Conservation (phyloP, 2,113 vertebrate genomes). For the Rhineura floridana region DNA sequence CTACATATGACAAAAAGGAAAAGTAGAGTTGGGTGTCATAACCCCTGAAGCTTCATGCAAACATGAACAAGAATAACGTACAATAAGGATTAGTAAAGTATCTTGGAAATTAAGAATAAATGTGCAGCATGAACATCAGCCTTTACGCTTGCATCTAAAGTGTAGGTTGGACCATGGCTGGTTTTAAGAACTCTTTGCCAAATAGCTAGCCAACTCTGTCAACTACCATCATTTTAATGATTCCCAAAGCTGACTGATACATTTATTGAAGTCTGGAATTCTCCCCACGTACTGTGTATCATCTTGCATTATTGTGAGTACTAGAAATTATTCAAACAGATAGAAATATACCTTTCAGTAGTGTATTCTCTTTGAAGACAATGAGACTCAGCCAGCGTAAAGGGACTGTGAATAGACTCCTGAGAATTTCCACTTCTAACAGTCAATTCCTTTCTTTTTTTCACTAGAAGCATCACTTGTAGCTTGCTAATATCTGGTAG, state of each 20-base stretch:
- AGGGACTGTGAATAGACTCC: neutral
- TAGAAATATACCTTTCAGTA: neutral
- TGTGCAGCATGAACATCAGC: neutral
- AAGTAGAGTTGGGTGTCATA: neutral
- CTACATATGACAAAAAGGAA: neutral
- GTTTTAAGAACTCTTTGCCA: neutral
- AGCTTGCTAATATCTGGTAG: conserved; percentile 12
- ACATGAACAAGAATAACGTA: neutral
- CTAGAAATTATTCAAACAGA: neutral
- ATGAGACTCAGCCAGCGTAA: neutral
- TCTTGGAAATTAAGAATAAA: neutral
- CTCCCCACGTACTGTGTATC: neutral
- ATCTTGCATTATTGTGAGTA: neutral
- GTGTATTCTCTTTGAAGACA: conserved; percentile 5
- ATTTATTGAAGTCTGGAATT: neutral
- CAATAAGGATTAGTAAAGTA: neutral
- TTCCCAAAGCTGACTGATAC: neutral
- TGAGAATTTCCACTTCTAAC: conserved; percentile 11
- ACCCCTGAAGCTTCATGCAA: neutral
- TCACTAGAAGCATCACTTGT: neutral
- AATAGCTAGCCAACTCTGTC: neutral
- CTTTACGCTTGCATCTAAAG: neutral
- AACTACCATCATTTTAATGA: neutral
- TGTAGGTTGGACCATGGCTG: neutral
- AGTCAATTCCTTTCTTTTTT: neutral